Evolutionary conservation across 2,113 vertebrate genomes (phyloP).

Genomic region (Diadophis punctatus): DNA sequence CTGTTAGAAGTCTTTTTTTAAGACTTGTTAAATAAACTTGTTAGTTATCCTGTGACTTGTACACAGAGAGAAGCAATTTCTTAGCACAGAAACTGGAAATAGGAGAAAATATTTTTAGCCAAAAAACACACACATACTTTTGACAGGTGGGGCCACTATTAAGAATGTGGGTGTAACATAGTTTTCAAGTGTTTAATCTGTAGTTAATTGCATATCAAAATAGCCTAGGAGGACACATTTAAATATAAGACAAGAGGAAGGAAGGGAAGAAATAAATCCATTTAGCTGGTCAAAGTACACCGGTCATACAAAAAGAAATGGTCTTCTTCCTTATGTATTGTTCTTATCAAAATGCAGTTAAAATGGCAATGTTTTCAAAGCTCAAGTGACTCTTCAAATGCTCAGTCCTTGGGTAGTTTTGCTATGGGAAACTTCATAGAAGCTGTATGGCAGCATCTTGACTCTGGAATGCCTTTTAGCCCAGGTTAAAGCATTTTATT

Average conservation of each 20-base stretch:
- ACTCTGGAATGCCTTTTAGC: background rate
- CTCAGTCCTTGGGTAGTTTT: background rate
- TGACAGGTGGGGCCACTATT: slow-evolving; percentile 63
- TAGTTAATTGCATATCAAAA: slow-evolving; percentile 35
- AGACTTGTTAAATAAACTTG: background rate
- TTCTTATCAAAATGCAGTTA: background rate
- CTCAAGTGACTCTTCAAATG: background rate
- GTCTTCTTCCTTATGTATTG: background rate
- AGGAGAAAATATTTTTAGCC: slow-evolving; percentile 63
- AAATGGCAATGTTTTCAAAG: background rate
- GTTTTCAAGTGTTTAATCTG: slow-evolving; percentile 42
- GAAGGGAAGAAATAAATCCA: background rate
- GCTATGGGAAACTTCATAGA: background rate
- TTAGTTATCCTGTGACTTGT: background rate
- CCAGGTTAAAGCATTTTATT: background rate
- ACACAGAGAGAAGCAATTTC: slow-evolving; percentile 50
- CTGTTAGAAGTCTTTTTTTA: background rate
- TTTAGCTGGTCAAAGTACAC: background rate
- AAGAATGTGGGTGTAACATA: slow-evolving; percentile 64
- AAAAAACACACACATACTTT: slow-evolving; percentile 60
- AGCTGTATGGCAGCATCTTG: background rate
- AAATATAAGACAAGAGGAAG: background rate
- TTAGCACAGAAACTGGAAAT: slow-evolving; percentile 37
- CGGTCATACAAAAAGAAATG: background rate
- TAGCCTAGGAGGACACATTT: slow-evolving; percentile 27